Base-by-base conservation (phyloP, 2,113 vertebrate species). In the Pygoscelis antarcticus region DNA sequence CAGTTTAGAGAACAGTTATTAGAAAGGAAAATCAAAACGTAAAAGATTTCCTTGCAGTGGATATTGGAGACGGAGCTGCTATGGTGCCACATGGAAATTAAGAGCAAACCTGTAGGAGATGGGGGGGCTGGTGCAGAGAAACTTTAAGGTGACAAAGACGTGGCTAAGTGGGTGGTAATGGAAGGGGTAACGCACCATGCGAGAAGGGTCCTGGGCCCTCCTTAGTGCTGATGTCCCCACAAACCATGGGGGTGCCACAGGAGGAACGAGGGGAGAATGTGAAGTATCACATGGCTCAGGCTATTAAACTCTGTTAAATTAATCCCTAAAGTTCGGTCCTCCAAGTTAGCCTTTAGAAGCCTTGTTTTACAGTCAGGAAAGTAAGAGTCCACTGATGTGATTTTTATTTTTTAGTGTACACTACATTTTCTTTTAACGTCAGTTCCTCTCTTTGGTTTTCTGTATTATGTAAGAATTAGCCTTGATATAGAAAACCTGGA, bases 121-220 rank as follows among this genome's bases (percentile, higher is more conserved):
- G 49, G 9, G 55, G 55, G 7, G 12, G 7, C n/a, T 74, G 54
- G 26, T 74, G 47, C 29, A 68, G 22, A 49, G 52, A 16, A 52
- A 10, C 38, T 16, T 65, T 20, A 44, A 82, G 38, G 20, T 75
- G 6, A 23, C 5, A 6, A 34, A 60, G 58, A 5, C 6, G 6
- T 51, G 38, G 15, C 38, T 65, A 16, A 66, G 47, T 42, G 57
- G 30, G 12, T 77, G 86, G 57, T 49, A 26, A 19, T 6, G 49
- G 49, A 17, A 44, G 17, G 38, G 26, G 4, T 12, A 42, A 34
- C 17, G 6, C 4, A 30, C 7, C 0, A 0, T n/a, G 34, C 74
- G 27, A 23, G 51, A 16, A 40, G 12, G 16, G 7, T 78, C 20
- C 69, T 84, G 55, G 14, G 7, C 42, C 17, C 14, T 81, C 34